Base-by-base conservation (phyloP, 2,113 vertebrate species). In the Stomatorhinus ivindoensis region DNA sequence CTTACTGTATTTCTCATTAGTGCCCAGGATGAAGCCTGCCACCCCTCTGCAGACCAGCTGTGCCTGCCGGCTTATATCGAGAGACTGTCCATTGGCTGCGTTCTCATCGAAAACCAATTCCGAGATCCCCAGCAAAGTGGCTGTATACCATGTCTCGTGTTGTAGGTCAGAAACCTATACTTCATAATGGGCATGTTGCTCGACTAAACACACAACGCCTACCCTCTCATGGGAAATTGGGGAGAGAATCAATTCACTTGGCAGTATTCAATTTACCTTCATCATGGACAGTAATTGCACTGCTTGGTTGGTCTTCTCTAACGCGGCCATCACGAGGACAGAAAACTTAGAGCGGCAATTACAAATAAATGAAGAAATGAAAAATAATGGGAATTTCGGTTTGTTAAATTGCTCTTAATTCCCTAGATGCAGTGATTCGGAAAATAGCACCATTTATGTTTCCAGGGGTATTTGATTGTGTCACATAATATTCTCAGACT, bases 321-420 rank as follows among this genome's bases (percentile, higher is more conserved):
- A 46, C 17, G 24, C 47, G 15, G 51, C n/a, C 73, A 27, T 87
- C 73, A 27, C 13, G 19, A 76, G 35, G 19, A 31, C 47, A 55
- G 21, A 21, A 76, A 50, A 53, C 86, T 50, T 87, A 39, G 44
- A 87, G 89, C 39, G 35, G 85, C 85, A 87, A 87, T 87, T 90
- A 87, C 85, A 87, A 87, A 87, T 87, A 87, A 51, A 87, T 58
- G 46, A 65, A 89, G n/a, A 87, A 87, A 87, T 53, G 48, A 35
- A 53, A 51, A 87, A 53, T 53, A 55, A 53, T 87, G 35, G 85
- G 83, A 47, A 19, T 53, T 86, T 92, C 69, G 86, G 89, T 89
- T 90, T 90, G 89, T 88, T 21, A 91, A 93, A 92, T 91, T 89
- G 92, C 50, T 50, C 89, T 87, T 90, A 53, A 91, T 92, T 91